phyloP scores from a whole-genome alignment of 2,113 vertebrate species.

The Pristiophorus japonicus region DNA sequence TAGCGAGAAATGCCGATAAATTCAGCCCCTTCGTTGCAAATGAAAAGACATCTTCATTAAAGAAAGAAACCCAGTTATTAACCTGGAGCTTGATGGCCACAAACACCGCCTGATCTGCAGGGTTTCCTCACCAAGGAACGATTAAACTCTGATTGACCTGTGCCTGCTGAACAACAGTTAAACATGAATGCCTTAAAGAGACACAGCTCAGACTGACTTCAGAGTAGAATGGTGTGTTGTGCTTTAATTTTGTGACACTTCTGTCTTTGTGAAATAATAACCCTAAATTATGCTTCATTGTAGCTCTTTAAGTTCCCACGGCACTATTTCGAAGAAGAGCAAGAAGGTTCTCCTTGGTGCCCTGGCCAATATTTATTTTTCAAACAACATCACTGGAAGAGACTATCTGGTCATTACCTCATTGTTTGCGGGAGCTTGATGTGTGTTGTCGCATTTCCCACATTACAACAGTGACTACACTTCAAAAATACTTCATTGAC shows the following conservation, averaged over 20 bases:
- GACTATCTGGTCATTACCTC: background rate
- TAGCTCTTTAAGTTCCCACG: background rate
- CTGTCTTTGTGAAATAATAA: background rate
- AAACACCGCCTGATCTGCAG: background rate
- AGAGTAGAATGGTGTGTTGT: background rate
- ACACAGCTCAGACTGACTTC: background rate
- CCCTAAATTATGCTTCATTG: background rate
- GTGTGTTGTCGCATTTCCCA: background rate
- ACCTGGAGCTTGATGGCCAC: no score
- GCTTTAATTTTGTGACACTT: background rate
- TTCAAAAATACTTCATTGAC: background rate
- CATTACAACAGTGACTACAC: background rate
- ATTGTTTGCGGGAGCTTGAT: background rate
- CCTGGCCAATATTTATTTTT: background rate
- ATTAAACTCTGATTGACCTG: background rate
- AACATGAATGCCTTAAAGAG: background rate
- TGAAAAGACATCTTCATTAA: background rate
- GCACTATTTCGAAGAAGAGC: background rate
- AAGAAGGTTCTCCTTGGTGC: background rate
- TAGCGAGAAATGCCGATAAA: no score
- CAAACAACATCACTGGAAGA: background rate
- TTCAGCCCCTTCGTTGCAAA: no score
- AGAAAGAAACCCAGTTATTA: background rate
- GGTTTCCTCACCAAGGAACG: background rate
- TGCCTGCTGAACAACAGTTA: background rate